A percentile compares a stretch with the other conserved stretches of the same genome.
These are phyloP conservation scores for Sclerodermus sp. DNA, from an alignment of 2,888 invertebrate species.

Conservation along the genomic window DNA sequence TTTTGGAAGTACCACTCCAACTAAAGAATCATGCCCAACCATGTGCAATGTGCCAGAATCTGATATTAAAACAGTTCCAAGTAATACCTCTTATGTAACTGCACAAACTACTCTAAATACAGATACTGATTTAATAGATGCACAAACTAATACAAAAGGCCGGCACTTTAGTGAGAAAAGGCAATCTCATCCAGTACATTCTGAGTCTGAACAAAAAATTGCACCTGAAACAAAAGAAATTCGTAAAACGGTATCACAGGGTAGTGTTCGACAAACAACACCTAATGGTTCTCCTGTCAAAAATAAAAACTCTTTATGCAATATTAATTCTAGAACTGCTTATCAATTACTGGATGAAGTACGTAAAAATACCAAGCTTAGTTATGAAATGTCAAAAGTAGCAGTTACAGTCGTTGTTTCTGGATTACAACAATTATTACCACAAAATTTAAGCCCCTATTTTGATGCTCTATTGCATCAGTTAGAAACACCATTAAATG, in stretches of 20 bases:
- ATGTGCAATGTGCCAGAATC: conserved; percentile 28
- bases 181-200: conserved; percentile 38
- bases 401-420: conserved; percentile 79
- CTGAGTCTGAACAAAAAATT: conserved; percentile 34
- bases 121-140: conserved; percentile 18
- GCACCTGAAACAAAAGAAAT: conserved; percentile 24
- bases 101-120: conserved; percentile 29
- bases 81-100: conserved; percentile 35
- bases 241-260: conserved; percentile 39
- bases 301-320: conserved; percentile 39
- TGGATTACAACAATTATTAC: conserved; percentile 63
- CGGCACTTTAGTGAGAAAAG: conserved; percentile 18
- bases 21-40: conserved; percentile 32
- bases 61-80: conserved; percentile 27
- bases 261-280: conserved; percentile 29
- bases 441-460: conserved; percentile 64
- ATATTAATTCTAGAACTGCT: conserved; percentile 60
- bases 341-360: conserved; percentile 81
- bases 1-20: conserved; percentile 44
- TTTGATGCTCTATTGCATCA: conserved; percentile 63
- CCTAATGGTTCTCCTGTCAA: conserved; percentile 43
- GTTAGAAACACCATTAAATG: conserved; percentile 64
- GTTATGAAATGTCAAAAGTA: conserved; percentile 83
- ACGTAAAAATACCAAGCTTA: conserved; percentile 79
- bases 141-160: conserved; percentile 8